These are phyloP conservation scores for Penaeus japonicus DNA, from an alignment of 1,140 invertebrate genomes.

Conservation along the genomic window DNA sequence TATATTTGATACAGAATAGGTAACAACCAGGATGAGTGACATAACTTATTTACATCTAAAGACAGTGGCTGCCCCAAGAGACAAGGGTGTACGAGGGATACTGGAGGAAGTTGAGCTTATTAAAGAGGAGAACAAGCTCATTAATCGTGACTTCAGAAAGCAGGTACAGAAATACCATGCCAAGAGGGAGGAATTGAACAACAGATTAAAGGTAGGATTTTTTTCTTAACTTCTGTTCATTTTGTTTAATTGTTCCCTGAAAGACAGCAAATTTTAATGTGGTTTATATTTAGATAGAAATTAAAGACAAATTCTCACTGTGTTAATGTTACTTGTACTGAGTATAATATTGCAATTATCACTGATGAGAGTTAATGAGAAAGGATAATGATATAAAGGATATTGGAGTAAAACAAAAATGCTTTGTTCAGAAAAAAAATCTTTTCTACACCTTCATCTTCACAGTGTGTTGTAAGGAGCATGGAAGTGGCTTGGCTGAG, in stretches of 20 bases:
- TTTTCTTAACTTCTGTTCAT: background rate
- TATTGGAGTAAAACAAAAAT: too few species aligned
- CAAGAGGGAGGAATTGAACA: slow-evolving; percentile 11
- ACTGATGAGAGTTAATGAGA: too few species aligned
- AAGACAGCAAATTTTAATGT: background rate
- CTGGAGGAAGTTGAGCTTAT: slow-evolving; percentile 4
- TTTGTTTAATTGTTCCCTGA: background rate
- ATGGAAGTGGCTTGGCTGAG: slow-evolving; percentile 48
- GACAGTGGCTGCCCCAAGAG: background rate
- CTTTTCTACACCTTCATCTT: background rate
- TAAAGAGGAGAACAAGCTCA: slow-evolving; percentile 3
- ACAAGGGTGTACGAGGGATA: slow-evolving; percentile 1
- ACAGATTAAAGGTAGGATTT: slow-evolving; percentile 10
- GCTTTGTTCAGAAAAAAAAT: too few species aligned
- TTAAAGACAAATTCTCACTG: too few species aligned
- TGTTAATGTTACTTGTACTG: too few species aligned
- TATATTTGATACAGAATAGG: too few species aligned
- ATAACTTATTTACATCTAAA: background rate
- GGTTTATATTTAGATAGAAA: too few species aligned
- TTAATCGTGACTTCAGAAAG: background rate
- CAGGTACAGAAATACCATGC: background rate
- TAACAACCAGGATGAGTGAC: too few species aligned
- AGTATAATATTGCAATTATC: too few species aligned
- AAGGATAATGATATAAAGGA: too few species aligned
- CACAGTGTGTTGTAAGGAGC: slow-evolving; percentile 22